Evolutionary conservation across 1,140 invertebrate genomes (phyloP).

Genomic region (Meloidogyne floridensis): DNA sequence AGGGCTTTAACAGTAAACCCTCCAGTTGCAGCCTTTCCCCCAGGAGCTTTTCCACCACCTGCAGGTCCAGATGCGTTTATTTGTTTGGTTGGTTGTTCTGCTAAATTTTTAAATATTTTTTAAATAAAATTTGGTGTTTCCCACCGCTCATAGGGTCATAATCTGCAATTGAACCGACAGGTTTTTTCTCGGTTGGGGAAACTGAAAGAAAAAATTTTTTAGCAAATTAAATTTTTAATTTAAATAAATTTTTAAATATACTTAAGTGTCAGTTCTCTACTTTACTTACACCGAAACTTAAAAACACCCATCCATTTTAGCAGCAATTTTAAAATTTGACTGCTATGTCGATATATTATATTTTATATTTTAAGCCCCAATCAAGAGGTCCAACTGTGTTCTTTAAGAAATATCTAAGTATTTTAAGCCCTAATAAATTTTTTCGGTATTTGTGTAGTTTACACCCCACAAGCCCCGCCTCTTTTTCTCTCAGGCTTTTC

Average conservation of each 20-base stretch:
- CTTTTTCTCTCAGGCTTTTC: too few relatives aligned
- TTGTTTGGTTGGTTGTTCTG: slow-evolving; percentile 31
- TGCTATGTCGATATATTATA: too few relatives aligned
- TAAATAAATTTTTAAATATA: neutral
- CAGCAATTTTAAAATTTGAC: too few relatives aligned
- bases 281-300: too few relatives aligned
- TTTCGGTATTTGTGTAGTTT: too few relatives aligned
- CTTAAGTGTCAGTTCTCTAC: too few relatives aligned
- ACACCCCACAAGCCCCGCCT: too few relatives aligned
- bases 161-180: slow-evolving; percentile 86
- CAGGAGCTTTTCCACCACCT: slow-evolving; percentile 9
- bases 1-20: slow-evolving; percentile 76
- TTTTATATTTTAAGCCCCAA: too few relatives aligned
- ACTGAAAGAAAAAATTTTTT: slow-evolving; percentile 10
- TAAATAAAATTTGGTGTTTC: neutral
- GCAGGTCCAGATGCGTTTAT: slow-evolving; percentile 4
- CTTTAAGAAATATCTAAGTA: too few relatives aligned
- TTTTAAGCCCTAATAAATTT: too few relatives aligned
- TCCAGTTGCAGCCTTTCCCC: slow-evolving; percentile 21
- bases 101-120: neutral
- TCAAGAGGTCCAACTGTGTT: too few relatives aligned
- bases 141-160: slow-evolving; percentile 88
- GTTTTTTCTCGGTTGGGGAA: slow-evolving; percentile 18
- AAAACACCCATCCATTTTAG: too few relatives aligned
- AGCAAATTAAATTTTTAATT: neutral